Percentiles rank a stretch among this genome's conserved stretches.
Evolutionary conservation across 2,797 vertebrate species (phyloP).

Genomic region (Mionectes olivaceus): DNA sequence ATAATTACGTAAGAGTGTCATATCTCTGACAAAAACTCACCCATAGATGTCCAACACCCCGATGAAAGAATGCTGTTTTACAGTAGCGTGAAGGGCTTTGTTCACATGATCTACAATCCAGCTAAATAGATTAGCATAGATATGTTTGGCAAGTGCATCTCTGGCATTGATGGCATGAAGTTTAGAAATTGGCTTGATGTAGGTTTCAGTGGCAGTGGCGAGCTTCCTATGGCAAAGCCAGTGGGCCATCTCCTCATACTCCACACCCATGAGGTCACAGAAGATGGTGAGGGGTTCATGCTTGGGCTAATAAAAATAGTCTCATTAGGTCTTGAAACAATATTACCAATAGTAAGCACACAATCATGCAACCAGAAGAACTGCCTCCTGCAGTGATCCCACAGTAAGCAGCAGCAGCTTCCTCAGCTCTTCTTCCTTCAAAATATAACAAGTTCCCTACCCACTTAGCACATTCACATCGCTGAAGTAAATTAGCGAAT

Average conservation of each 20-base stretch:
- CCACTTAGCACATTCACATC: not conserved
- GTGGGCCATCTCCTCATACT: slow-evolving; percentile 95
- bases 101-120: slow-evolving; percentile 98
- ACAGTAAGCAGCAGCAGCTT: not conserved
- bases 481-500: not conserved
- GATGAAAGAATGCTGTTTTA: slow-evolving; percentile 97
- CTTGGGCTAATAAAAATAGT: slow-evolving; percentile 83
- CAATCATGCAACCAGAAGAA: not conserved
- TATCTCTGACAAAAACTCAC: slow-evolving; percentile 72
- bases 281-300: slow-evolving; percentile 90
- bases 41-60: slow-evolving; percentile 98
- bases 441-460: not conserved
- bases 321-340: not conserved
- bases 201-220: slow-evolving; percentile 93
- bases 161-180: slow-evolving; percentile 94
- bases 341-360: not conserved
- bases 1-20: not conserved
- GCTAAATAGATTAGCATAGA: slow-evolving; percentile 97
- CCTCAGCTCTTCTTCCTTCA: not conserved
- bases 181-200: slow-evolving; percentile 93
- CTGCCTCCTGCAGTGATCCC: not conserved
- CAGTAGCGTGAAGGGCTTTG: slow-evolving; percentile 88
- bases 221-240: slow-evolving; percentile 98
- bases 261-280: slow-evolving; percentile 94
- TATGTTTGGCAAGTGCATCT: slow-evolving; percentile 95